Percentiles rank a stretch among this genome's conserved stretches.
Conservation (phyloP, 2,113 vertebrate genomes). For the Vicugna pacos region DNA sequence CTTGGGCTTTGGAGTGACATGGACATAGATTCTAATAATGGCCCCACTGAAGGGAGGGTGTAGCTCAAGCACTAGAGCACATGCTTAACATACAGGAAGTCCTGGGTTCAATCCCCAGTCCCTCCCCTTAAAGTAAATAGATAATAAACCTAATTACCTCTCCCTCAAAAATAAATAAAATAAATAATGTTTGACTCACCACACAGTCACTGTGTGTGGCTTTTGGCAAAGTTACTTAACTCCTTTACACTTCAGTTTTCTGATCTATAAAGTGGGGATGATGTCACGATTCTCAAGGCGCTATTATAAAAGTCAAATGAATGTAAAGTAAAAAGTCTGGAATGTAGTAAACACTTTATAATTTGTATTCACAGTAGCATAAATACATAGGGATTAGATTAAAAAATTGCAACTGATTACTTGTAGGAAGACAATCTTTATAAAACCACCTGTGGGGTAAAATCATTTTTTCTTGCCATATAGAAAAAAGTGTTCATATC, state of each 20-base stretch:
- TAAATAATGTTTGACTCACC: too few relatives aligned
- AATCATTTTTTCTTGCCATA: background rate
- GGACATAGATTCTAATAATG: background rate
- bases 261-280: slow-evolving; percentile 1
- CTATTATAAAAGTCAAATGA: background rate
- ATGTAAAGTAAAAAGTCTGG: background rate
- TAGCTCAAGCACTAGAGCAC: too few relatives aligned
- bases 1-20: background rate
- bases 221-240: background rate
- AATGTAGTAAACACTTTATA: background rate
- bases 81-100: too few relatives aligned
- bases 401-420: background rate
- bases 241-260: background rate
- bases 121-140: too few relatives aligned
- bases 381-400: background rate
- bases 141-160: too few relatives aligned
- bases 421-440: slow-evolving; percentile 46
- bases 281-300: background rate
- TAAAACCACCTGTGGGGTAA: slow-evolving; percentile 30
- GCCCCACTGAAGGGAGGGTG: too few relatives aligned
- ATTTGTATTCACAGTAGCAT: background rate
- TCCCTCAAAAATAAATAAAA: too few relatives aligned
- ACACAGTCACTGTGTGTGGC: background rate
- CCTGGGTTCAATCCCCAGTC: too few relatives aligned
- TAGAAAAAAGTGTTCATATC: background rate